Evolutionary conservation across 2,888 invertebrate genomes (phyloP), one percentile per base, ranked within the genome.

Genomic region (Agonopterix subpropinquella): DNA sequence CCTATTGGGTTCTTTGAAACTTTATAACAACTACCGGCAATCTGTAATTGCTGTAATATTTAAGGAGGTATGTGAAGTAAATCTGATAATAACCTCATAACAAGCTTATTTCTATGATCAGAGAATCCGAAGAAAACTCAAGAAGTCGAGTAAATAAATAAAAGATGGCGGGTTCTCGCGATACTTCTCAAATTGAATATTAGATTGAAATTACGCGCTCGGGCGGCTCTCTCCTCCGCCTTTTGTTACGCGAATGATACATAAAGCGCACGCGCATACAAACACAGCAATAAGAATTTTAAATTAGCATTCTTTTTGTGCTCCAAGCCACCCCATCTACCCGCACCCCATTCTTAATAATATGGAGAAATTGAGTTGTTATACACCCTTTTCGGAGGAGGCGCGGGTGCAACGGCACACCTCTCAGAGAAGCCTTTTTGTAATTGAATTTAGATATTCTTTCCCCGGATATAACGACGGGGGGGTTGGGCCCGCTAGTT

Each of bases 221-320:
- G 77, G 74, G 77, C 77, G 81, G 78, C 70, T 77, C 76, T 73
- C 76, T 80, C 78, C 78, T 78, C 74, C 77, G 72, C 67, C 78
- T 78, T 79, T 86, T 85, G 81, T 87, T 84, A 78, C 80, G 71
- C 69, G 79, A 79, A 75, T 79, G 84, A 84, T 83, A 85, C 79
- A 84, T 81, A 86, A 78, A 78, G 84, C 86, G 84, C 83, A 78
- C 77, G 85, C 86, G 87, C 87, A 86, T 81, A 85, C 80, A 78
- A 80, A 84, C 81, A 79, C 70, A 72, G 79, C 77, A 85, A 86
- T 86, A 85, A 79, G 84, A 86, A 85, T 87, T 86, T 87, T 83
- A 87, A 88, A 88, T 88, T 87, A 86, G 88, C 87, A 86, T 87
- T 86, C 84, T 88, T 88, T 86, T 86, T 86, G 84, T 85, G 78